phyloP scores from a whole-genome alignment of 2,888 invertebrate species.

The Caenorhabditis afra region DNA sequence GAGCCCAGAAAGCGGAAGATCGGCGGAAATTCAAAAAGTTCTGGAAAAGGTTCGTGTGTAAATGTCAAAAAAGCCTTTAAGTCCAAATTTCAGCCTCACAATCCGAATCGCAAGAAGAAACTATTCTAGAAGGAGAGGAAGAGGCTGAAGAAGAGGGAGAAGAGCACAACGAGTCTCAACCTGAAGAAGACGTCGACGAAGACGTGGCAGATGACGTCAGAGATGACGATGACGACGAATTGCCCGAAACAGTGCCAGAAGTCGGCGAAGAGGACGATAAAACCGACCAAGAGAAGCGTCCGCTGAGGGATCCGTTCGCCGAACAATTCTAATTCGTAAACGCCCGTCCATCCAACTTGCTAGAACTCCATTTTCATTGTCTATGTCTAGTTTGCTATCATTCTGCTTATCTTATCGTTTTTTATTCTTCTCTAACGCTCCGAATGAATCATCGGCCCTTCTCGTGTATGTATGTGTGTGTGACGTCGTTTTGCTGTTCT shows the following conservation, averaged over 20 bases:
- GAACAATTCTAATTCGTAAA: slow-evolving; percentile 53
- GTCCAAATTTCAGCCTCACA: no score
- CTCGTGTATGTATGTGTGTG: no score
- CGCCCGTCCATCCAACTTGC: no score
- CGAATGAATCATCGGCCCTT: no score
- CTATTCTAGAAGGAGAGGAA: slow-evolving; percentile 16
- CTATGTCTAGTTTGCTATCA: slow-evolving; percentile 11
- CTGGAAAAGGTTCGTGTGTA: slow-evolving; percentile 22
- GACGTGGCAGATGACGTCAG: slow-evolving; percentile 23
- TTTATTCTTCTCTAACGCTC: slow-evolving; percentile 7
- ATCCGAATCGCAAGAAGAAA: no score
- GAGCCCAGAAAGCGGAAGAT: slow-evolving; percentile 55
- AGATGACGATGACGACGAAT: slow-evolving; percentile 15
- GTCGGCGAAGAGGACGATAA: slow-evolving; percentile 22
- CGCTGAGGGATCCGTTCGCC: slow-evolving; percentile 47
- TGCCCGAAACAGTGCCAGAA: slow-evolving; percentile 35
- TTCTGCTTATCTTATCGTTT: background rate
- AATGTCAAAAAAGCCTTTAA: slow-evolving; percentile 9
- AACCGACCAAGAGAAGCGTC: slow-evolving; percentile 16
- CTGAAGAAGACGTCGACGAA: slow-evolving; percentile 9
- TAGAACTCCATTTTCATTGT: no score
- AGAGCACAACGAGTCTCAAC: background rate
- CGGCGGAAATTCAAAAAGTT: no score
- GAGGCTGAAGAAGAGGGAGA: slow-evolving; percentile 1
- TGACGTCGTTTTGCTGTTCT: no score